Evolutionary conservation across 2,888 invertebrate species (phyloP).

Genomic region (Oligia latruncula): DNA sequence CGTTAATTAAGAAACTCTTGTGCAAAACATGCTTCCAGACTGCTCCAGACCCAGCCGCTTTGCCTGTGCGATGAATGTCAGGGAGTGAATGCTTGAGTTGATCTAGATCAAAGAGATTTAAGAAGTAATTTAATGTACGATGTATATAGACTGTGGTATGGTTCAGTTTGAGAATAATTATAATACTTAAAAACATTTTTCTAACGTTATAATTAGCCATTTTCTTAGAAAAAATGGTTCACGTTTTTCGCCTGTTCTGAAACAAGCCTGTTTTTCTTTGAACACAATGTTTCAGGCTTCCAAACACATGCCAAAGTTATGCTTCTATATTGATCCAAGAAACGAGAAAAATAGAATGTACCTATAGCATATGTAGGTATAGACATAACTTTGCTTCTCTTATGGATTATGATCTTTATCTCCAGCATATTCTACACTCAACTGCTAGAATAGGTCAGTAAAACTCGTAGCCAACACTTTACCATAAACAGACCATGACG

Average conservation of each 20-base stretch:
- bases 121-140: too few relatives aligned
- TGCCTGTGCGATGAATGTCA: not conserved
- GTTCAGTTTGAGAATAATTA: not conserved
- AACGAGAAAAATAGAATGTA: not conserved
- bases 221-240: not conserved
- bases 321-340: constrained; percentile 16
- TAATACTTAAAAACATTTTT: not conserved
- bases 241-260: too few relatives aligned
- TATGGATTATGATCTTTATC: not conserved
- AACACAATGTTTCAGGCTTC: not conserved
- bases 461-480: not conserved
- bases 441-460: constrained; percentile 23
- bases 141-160: too few relatives aligned
- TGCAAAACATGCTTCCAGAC: not conserved
- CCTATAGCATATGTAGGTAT: too few relatives aligned
- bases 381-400: not conserved
- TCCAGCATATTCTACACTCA: constrained; percentile 9
- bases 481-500: constrained; percentile 40
- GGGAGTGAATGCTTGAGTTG: too few relatives aligned
- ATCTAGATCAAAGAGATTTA: too few relatives aligned
- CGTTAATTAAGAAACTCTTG: not conserved
- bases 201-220: not conserved
- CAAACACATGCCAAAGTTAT: constrained; percentile 11
- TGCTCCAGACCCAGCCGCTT: not conserved
- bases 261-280: not conserved